A percentile compares a stretch with the other conserved stretches of the same genome.
Evolutionary conservation across 2,113 vertebrate species (phyloP).

Genomic region (Semnornis frantzii): DNA sequence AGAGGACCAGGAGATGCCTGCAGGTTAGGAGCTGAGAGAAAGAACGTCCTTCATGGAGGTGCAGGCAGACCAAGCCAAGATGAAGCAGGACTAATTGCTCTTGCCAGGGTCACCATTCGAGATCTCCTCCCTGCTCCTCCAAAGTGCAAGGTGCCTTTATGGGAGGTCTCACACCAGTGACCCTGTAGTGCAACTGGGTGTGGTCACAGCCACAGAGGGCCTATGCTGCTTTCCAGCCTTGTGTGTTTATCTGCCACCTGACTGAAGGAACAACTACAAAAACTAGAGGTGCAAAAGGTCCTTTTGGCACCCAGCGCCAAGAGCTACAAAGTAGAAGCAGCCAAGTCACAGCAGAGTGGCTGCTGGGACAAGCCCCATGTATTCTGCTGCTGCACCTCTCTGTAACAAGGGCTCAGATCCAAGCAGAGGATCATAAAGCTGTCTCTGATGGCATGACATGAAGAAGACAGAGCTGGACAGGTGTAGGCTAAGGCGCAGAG

Average conservation of each 20-base stretch:
- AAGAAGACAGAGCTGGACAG: neutral
- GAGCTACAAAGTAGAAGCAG: neutral
- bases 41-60: rapidly evolving
- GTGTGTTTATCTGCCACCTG: neutral
- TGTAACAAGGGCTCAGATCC: neutral
- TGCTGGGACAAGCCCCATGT: neutral
- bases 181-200: neutral
- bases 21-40: conserved; percentile 6
- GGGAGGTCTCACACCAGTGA: neutral
- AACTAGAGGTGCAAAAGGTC: neutral
- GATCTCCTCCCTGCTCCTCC: neutral
- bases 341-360: neutral
- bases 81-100: neutral
- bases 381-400: neutral
- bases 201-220: neutral
- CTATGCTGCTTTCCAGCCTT: neutral
- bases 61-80: neutral
- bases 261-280: neutral
- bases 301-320: neutral
- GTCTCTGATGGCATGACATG: neutral
- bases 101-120: neutral
- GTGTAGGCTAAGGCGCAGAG: neutral
- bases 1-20: conserved; percentile 31
- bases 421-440: neutral
- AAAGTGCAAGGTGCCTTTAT: neutral